Evolutionary conservation across 2,113 vertebrate species (phyloP).

Genomic region (Leuciscus idus): DNA sequence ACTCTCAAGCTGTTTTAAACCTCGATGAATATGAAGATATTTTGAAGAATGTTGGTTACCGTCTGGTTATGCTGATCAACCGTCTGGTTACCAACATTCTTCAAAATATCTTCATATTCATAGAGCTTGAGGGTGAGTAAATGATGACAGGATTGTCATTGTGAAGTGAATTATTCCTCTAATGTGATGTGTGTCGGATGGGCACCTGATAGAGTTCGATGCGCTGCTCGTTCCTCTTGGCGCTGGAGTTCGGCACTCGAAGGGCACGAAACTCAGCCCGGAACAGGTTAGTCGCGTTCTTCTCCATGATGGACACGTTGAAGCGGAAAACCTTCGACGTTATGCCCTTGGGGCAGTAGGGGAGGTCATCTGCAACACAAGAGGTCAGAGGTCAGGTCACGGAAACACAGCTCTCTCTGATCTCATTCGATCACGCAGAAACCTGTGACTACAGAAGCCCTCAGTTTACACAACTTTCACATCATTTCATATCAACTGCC

Average conservation of each 20-base stretch:
- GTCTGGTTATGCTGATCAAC: too few relatives aligned
- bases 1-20: too few relatives aligned
- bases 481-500: background rate
- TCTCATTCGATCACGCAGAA: background rate
- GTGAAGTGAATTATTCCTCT: too few relatives aligned
- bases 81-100: too few relatives aligned
- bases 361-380: constrained; percentile 85
- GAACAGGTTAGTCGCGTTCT: constrained; percentile 94
- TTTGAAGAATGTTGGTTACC: too few relatives aligned
- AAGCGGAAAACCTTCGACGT: constrained; percentile 95
- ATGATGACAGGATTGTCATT: too few relatives aligned
- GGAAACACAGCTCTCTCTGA: background rate
- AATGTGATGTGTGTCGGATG: too few relatives aligned
- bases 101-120: too few relatives aligned
- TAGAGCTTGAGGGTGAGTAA: too few relatives aligned
- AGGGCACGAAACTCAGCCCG: constrained; percentile 94
- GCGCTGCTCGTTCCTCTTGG: constrained; percentile 91
- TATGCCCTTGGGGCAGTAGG: constrained; percentile 88
- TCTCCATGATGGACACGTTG: constrained; percentile 94
- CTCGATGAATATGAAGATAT: too few relatives aligned
- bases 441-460: background rate
- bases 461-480: background rate
- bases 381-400: constrained; percentile 52
- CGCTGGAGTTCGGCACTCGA: constrained; percentile 84
- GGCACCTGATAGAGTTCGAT: constrained; percentile 96